Evolutionary conservation across 1,140 invertebrate genomes (phyloP), one percentile per base, ranked within the genome.

Genomic region (Rhyzopertha dominica): DNA sequence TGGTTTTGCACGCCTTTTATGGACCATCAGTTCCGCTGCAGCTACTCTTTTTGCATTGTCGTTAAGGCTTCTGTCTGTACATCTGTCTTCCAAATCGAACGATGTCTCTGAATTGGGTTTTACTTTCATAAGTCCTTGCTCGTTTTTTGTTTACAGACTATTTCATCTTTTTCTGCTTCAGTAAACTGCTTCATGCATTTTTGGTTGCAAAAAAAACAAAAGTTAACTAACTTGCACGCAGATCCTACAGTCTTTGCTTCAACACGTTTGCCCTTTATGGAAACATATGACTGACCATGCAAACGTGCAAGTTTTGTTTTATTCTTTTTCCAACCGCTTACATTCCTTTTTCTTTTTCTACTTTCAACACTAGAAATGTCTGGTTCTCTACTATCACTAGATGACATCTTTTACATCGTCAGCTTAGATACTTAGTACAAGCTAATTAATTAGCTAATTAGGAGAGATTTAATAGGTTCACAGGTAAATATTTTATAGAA

Each of bases 1-100:
- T 34, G 50, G 56, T 51, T 56, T 52, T 51, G 58, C 47, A 55
- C 54, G 34, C 47, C 24, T 31, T 51, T 55, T 54, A 26, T 47
- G 44, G 10, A 47, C 30, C 10, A 40, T 22, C 4, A 49, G 62
- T 30, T 57, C 53, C 37, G 57, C 59, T 49, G 53, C 54, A 4
- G 56, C 47, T 34, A 12, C 24, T 31, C 32, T 43, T 31, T 35
- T 32, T 38, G 49, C 24, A 38, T 54, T 37, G 26, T 47, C 43
- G 43, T 53, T 41, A 54, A 54, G 7, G 39, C 32, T 5, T 36
- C 38, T 22, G 51, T 54, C 28, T 54, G 38, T 2, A n/a, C 18
- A 38, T 48, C 41, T 22, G 49, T 52, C 44, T 54, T 51, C 10
- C 23, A 16, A 35, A 18, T 42, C n/a, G 13, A 20, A 17, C 41